Evolutionary conservation across 2,113 vertebrate species (phyloP), one percentile per base, ranked within the genome.

Genomic region (Zapornia atra): DNA sequence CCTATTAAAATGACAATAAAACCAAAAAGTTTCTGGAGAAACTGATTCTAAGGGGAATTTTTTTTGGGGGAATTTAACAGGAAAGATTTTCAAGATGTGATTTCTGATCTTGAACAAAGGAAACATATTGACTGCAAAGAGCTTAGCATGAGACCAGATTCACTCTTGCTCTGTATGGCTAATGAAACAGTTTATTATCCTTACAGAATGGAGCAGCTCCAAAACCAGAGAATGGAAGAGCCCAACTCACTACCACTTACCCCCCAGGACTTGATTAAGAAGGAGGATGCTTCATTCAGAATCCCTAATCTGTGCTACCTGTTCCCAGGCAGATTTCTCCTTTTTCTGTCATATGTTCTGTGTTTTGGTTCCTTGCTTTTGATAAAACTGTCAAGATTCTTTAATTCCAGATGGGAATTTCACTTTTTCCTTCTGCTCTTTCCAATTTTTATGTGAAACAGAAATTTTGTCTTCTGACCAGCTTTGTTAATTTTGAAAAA

Each of bases 321-420:
- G 17, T 72, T 79, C 24, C 38, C 34, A 82, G n/a, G 7, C 29
- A 61, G 71, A 57, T 88, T 83, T 77, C n/a, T 59, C n/a, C 24
- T 59, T 7, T 51, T 3, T 6, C 4, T 18, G 5, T 6, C 6
- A 10, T 15, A 61, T 36, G 6, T n/a, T 51, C 66, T 4, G 0
- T 40, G 22, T 22, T 80, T 92, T 38, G 26, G 21, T 71, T 84
- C 81, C 82, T 79, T 77, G 24, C 21, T 91, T 80, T 70, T 65
- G 26, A 36, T 50, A 68, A 89, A 86, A 78, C 61, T 12, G 33
- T 22, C 31, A 66, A 59, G 64, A 63, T 8, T n/a, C n/a, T 81
- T 66, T 66, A 70, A 61, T 38, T 81, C 51, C 44, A n/a, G 57
- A 15, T 24, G 11, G 44, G 51, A 81, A n/a, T 53, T 56, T 86